Conservation (phyloP, 1,140 invertebrate species). For the Anoplophora glabripennis region DNA sequence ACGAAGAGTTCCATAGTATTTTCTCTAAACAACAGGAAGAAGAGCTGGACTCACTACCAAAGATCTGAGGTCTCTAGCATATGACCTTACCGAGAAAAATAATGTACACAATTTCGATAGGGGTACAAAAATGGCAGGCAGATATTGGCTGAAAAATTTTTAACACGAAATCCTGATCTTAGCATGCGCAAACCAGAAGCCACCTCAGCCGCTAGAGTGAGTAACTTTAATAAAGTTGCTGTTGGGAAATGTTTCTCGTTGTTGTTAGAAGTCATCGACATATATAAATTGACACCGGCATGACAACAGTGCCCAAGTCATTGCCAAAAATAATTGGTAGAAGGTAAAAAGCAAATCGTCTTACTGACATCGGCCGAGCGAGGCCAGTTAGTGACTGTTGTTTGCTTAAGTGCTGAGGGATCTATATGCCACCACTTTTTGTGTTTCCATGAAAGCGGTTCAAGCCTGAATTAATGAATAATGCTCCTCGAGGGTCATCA, state of each 20-base stretch:
- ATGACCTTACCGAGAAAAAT: too few species aligned
- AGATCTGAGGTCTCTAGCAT: too few species aligned
- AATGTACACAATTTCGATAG: too few species aligned
- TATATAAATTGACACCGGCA: too few species aligned
- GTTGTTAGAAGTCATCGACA: not conserved
- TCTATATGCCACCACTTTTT: conserved; percentile 45
- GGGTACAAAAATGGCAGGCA: too few species aligned
- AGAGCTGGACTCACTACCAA: too few species aligned
- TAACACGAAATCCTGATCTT: conserved; percentile 39
- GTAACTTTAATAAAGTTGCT: conserved; percentile 35
- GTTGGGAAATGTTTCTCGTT: conserved; percentile 29
- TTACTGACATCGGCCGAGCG: conserved; percentile 42
- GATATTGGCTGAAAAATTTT: too few species aligned
- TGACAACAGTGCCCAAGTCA: conserved; percentile 45
- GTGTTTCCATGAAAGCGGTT: conserved; percentile 40
- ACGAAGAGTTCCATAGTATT: too few species aligned
- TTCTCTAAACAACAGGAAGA: too few species aligned
- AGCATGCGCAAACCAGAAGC: conserved; percentile 34
- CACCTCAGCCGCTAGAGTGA: conserved; percentile 38
- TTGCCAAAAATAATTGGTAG: conserved; percentile 46
- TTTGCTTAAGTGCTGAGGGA: conserved; percentile 46
- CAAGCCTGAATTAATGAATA: conserved; percentile 33
- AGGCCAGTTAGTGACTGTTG: conserved; percentile 43
- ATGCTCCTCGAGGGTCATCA: conserved; percentile 18
- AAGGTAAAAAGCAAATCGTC: conserved; percentile 45